Evolutionary conservation across 2,888 invertebrate species (phyloP).

Genomic region (Pammene fasciana): DNA sequence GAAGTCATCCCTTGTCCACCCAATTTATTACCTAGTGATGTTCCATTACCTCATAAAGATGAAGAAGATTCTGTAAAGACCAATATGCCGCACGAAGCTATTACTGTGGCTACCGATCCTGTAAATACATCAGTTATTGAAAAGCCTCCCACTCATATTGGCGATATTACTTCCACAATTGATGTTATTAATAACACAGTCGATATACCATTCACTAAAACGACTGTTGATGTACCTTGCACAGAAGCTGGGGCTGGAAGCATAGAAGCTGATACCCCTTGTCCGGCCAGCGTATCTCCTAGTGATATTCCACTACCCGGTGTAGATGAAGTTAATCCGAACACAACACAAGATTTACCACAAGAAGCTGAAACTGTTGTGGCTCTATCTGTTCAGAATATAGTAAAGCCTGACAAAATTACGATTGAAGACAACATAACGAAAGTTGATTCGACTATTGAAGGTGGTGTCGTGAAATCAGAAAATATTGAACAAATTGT

Average conservation of each 20-base stretch:
- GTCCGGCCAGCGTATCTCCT: background rate
- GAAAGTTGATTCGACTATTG: background rate
- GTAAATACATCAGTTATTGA: constrained; percentile 1
- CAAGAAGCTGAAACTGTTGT: background rate
- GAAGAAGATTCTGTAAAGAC: constrained; percentile 15
- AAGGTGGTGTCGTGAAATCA: background rate
- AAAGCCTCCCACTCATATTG: background rate
- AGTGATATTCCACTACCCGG: background rate
- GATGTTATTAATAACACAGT: background rate
- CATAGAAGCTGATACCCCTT: background rate
- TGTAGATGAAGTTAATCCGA: constrained; percentile 3
- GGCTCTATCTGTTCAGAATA: background rate
- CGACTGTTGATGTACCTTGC: background rate
- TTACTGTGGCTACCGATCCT: constrained; percentile 31
- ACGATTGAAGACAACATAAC: background rate
- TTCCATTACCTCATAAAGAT: constrained; percentile 27
- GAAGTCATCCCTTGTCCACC: constrained; percentile 12
- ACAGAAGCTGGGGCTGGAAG: background rate
- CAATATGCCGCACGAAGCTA: constrained; percentile 28
- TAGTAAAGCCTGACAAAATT: background rate
- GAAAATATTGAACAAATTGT: background rate
- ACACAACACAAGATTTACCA: background rate
- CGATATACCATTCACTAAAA: background rate
- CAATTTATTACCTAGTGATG: constrained; percentile 33
- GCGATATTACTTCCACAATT: background rate